phyloP scores from a whole-genome alignment of 2,888 invertebrate species.

The Schrankia costaestrigalis region DNA sequence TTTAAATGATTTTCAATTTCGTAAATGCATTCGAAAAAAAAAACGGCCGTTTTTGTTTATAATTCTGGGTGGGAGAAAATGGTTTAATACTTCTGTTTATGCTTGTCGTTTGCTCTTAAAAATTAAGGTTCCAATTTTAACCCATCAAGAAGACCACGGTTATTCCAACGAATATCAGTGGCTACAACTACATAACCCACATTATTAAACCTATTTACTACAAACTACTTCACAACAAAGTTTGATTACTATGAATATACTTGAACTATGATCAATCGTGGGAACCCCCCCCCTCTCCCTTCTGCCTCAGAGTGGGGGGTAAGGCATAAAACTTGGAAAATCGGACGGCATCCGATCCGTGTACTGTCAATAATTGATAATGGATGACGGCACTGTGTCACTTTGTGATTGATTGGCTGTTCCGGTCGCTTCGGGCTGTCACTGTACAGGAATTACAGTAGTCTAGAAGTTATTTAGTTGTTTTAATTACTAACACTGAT shows the following conservation, averaged over 20 bases:
- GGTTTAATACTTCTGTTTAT: too few relatives aligned
- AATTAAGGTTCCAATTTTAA: too few relatives aligned
- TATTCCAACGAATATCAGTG: too few relatives aligned
- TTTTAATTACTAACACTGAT: not conserved
- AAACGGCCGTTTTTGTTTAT: too few relatives aligned
- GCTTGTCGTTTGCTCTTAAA: too few relatives aligned
- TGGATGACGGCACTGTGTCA: slow-evolving; percentile 78
- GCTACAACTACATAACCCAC: too few relatives aligned
- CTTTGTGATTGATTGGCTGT: slow-evolving; percentile 70
- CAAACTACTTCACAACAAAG: slow-evolving; percentile 29
- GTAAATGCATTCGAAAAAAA: too few relatives aligned
- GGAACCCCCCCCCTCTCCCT: not conserved
- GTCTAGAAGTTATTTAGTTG: not conserved
- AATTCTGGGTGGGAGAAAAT: too few relatives aligned
- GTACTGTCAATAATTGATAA: slow-evolving; percentile 78
- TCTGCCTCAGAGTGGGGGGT: slow-evolving; percentile 15
- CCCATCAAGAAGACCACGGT: too few relatives aligned
- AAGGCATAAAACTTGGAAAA: slow-evolving; percentile 69
- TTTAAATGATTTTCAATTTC: too few relatives aligned
- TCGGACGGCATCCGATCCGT: slow-evolving; percentile 63
- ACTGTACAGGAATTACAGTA: slow-evolving; percentile 18
- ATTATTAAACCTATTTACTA: too few relatives aligned
- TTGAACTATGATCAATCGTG: slow-evolving; percentile 55
- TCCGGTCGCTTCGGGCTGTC: slow-evolving; percentile 36
- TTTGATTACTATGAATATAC: slow-evolving; percentile 46